Conservation (phyloP, 2,113 vertebrate species). For the Myotis brandtii region DNA sequence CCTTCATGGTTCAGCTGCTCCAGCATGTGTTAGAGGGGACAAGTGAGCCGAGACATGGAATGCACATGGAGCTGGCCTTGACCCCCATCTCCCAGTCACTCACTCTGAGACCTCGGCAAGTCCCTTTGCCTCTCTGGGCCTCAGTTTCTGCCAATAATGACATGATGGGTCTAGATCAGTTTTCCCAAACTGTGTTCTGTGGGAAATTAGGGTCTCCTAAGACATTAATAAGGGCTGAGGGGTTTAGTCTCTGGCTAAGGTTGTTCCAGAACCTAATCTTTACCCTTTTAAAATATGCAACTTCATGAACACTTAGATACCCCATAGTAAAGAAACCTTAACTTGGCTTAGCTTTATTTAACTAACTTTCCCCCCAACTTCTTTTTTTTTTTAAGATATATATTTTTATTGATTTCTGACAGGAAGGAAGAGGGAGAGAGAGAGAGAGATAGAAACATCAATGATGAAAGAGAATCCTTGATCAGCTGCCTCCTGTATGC, state of each 20-base stretch:
- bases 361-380: background rate
- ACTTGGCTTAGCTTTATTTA: background rate
- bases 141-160: background rate
- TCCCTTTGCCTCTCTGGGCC: background rate
- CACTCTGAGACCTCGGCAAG: background rate
- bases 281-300: background rate
- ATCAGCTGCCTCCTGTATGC: no score
- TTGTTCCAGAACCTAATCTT: background rate
- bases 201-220: background rate
- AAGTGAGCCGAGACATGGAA: background rate
- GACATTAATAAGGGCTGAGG: background rate
- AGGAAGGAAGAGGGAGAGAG: no score
- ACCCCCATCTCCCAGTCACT: background rate
- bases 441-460: no score
- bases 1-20: background rate
- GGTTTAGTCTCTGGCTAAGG: background rate
- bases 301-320: background rate
- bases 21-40: rapidly evolving
- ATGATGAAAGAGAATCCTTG: no score
- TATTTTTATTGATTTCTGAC: no score
- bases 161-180: background rate
- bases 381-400: no score
- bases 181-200: background rate
- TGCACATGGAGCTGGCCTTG: background rate
- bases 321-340: background rate